Conservation (phyloP, 2,888 invertebrate genomes). For the Idaea aversata region DNA sequence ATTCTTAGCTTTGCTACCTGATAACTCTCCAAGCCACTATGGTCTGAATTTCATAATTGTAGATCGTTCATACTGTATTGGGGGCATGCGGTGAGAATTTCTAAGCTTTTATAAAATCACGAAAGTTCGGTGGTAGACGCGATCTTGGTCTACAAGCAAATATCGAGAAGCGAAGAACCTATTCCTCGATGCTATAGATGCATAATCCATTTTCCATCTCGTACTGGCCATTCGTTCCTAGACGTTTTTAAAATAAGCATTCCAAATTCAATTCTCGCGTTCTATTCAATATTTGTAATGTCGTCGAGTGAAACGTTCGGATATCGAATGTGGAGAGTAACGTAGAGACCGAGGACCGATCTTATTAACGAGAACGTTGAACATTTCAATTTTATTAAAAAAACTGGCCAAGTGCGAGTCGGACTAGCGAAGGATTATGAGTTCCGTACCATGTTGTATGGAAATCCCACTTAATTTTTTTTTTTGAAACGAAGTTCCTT, state of each 20-base stretch:
- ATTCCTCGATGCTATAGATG: background rate
- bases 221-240: constrained; percentile 18
- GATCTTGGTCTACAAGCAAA: too few relatives aligned
- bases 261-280: constrained; percentile 52
- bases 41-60: too few relatives aligned
- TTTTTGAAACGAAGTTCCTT: constrained; percentile 17
- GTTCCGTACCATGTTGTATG: background rate
- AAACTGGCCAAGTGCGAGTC: too few relatives aligned
- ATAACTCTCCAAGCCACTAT: too few relatives aligned
- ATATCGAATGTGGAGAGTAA: constrained; percentile 52
- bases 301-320: constrained; percentile 42
- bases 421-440: too few relatives aligned
- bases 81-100: too few relatives aligned
- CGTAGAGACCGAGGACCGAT: constrained; percentile 30
- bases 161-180: background rate
- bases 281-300: constrained; percentile 48
- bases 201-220: constrained; percentile 8
- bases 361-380: constrained; percentile 26
- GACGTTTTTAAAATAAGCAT: constrained; percentile 45
- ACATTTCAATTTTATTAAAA: constrained; percentile 5
- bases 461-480: background rate
- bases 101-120: too few relatives aligned
- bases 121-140: too few relatives aligned
- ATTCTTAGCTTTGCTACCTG: too few relatives aligned
- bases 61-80: too few relatives aligned